A percentile compares a stretch with the other conserved stretches of the same genome.
Conservation (phyloP, 2,113 vertebrate genomes). For the Platysteira castanea region DNA sequence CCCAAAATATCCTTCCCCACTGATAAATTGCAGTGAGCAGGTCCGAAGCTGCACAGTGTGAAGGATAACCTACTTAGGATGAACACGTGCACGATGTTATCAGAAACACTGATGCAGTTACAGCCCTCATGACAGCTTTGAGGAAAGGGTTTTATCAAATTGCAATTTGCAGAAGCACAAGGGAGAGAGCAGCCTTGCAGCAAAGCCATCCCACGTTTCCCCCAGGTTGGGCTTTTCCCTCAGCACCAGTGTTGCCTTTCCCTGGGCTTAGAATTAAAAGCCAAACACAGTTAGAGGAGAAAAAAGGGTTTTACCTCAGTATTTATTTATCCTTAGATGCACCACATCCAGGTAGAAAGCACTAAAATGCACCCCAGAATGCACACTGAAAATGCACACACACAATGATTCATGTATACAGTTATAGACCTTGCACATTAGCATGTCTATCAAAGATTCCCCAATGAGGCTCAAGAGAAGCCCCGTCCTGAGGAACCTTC, state of each 20-base stretch:
- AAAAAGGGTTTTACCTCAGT: no score
- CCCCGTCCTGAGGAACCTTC: no score
- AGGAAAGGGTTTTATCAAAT: neutral
- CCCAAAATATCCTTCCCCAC: conserved; percentile 23
- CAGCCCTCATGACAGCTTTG: neutral
- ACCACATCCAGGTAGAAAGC: no score
- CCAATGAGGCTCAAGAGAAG: no score
- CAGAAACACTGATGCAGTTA: neutral
- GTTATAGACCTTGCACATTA: no score
- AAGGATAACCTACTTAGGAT: conserved; percentile 48
- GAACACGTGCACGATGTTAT: neutral
- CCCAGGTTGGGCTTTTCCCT: neutral
- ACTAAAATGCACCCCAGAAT: no score
- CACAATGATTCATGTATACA: no score
- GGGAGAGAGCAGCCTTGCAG: rapidly evolving
- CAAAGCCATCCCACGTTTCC: neutral
- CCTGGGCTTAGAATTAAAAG: no score
- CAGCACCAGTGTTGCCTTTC: neutral
- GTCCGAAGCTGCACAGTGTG: neutral
- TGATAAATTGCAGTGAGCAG: neutral
- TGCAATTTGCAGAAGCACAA: neutral
- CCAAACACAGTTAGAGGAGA: no score
- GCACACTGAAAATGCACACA: no score
- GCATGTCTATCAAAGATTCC: no score
- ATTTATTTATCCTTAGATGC: no score